Evolutionary conservation across 2,888 invertebrate genomes (phyloP), one percentile per base, ranked within the genome.

Genomic region (Chaitophorus viminalis): DNA sequence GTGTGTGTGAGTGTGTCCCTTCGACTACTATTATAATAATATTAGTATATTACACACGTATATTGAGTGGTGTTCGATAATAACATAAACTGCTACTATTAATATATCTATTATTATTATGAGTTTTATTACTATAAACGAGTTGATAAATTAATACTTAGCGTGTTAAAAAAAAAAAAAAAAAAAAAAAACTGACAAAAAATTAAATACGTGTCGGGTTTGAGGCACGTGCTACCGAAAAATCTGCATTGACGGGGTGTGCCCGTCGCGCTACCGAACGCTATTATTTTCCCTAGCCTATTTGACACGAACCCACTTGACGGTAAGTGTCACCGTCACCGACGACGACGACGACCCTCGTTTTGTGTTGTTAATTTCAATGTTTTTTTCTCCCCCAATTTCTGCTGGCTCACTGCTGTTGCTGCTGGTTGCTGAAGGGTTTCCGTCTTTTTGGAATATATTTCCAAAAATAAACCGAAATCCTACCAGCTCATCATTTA

Each of bases 341-440:
- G 75, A 2, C 82, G 33, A 83, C 82, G 14, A 78, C 78, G 11
- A 29, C 75, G 60, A 60, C 60, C 91, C 92, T 92, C 92, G 92
- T 92, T 92, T 92, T 92, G 92, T 92, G 92, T 92, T 92, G 92
- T 92, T 92, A 92, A 87, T 87, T 87, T 65, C 74, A 65, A 81
- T 74, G 74, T 74, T 74, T 87, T 87, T 87, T 65, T 60, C 74
- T 36, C 78, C 78, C 84, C 75, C 74, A 46, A 46, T 82, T 83
- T 25, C 33, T 21, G 33, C 54, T 17, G 52, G n/a, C 29, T 60
- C 21, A 18, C 52, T 31, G 31, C 54, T 8, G 21, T 21, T 31
- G 70, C 31, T 21, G 68, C 68, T 33, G 60, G n/a, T n/a, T 52
- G 65, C 68, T 33, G 60, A 46, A 33, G 76, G 87, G 87, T 87